A percentile compares a stretch with the other conserved stretches of the same genome.
Conservation (phyloP, 2,888 invertebrate species). For the Syrista parreyssii region DNA sequence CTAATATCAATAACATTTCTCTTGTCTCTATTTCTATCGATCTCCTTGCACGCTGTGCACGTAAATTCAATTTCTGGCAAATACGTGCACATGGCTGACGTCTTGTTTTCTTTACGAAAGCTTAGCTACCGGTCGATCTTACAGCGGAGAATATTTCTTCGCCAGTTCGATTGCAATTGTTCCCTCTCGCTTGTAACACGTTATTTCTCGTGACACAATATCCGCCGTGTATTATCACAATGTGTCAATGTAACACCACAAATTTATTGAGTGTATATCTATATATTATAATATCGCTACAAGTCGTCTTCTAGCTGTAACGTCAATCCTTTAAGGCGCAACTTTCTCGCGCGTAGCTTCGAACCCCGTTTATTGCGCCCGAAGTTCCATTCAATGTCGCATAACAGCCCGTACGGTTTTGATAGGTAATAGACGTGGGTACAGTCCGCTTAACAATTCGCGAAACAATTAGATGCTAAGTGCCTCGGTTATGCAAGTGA, state of each 20-base stretch:
- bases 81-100: too few species aligned
- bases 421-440: too few species aligned
- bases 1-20: too few species aligned
- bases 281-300: too few species aligned
- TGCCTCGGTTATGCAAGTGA: neutral
- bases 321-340: neutral
- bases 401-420: neutral
- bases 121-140: neutral
- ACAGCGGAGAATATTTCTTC: neutral
- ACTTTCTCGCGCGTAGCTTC: neutral
- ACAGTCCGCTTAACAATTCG: neutral
- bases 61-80: too few species aligned
- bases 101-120: too few species aligned
- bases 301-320: too few species aligned
- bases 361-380: neutral
- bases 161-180: neutral
- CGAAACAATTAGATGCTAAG: neutral
- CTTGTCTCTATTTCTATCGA: too few species aligned
- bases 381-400: neutral
- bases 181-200: neutral
- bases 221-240: too few species aligned
- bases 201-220: neutral
- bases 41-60: too few species aligned
- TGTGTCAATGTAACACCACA: too few species aligned
- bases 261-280: too few species aligned